Evolutionary conservation across 2,113 vertebrate genomes (phyloP), one percentile per base, ranked within the genome.

Genomic region (Megalops atlanticus): DNA sequence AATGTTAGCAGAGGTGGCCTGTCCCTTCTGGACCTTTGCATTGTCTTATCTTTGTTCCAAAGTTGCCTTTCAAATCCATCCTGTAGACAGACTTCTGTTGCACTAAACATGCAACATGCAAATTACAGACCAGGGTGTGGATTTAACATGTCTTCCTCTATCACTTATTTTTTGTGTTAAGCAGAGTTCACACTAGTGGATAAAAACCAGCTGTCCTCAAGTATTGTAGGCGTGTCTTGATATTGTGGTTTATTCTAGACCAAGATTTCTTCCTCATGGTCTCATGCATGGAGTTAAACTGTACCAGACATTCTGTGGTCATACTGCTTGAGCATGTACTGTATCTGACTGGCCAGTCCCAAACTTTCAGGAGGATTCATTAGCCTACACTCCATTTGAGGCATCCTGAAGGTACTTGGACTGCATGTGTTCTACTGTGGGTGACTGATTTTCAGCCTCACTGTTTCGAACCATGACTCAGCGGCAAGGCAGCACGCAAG

Each of bases 121-220:
- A 64, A 64, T 64, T 64, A 64, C 58, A 64, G 24, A 27, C 24
- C n/a, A 64, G 58, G n/a, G 58, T 64, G 58, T 24, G n/a, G 58
- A 31, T 64, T 64, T 64, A 64, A 64, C 58, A 31, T n/a, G n/a
- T 64, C 58, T 64, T 64, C 58, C 10, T n/a, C 58, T 64, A n/a
- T 64, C 58, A 64, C 18, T 24, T 64, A 10, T n/a, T 27, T 31
- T 24, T 64, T 64, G n/a, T 64, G 4, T n/a, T 64, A 11, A 11
- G 58, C n/a, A 21, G 24, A 64, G 31, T 64, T 64, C 58, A 64
- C 58, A 64, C 58, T n/a, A 0, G 31, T 8, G 24, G 18, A 64
- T 24, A 31, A 4, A 64, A 21, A 31, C n/a, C 24, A 27, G 24
- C 10, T 64, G 24, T 58, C 52, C 52, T n/a, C 21, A n/a, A 24